Evolutionary conservation across 2,113 vertebrate genomes (phyloP).

Genomic region (Solea senegalensis): DNA sequence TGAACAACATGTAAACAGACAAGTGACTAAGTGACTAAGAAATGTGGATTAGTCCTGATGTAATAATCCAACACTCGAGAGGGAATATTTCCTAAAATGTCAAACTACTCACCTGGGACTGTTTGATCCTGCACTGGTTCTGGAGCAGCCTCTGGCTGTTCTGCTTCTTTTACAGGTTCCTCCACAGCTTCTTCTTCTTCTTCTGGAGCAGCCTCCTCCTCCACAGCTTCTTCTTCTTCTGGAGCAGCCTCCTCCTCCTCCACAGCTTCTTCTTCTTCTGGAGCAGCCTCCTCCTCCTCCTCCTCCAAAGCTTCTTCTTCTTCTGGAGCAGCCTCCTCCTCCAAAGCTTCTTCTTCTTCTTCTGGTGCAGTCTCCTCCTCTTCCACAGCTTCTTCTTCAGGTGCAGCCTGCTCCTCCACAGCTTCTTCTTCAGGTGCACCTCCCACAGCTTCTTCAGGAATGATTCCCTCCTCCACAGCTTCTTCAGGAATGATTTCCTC

Average conservation of each 20-base stretch:
- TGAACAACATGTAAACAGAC: too few relatives aligned
- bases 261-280: background rate
- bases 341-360: background rate
- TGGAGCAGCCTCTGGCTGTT: background rate
- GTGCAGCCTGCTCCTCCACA: background rate
- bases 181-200: too few relatives aligned
- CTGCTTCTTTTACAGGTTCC: conserved; percentile 5
- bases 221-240: too few relatives aligned
- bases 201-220: too few relatives aligned
- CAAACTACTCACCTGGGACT: conserved; percentile 35
- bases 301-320: background rate
- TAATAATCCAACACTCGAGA: too few relatives aligned
- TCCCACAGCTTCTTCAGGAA: too few relatives aligned
- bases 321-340: conserved; percentile 40
- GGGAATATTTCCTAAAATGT: too few relatives aligned
- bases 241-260: background rate
- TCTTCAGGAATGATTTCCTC: too few relatives aligned
- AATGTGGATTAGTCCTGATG: too few relatives aligned
- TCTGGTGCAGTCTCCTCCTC: background rate
- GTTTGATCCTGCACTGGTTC: conserved; percentile 18
- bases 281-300: background rate
- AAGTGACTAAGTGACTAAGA: too few relatives aligned
- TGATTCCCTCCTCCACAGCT: too few relatives aligned
- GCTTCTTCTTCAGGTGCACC: conserved; percentile 6
- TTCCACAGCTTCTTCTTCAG: background rate